Evolutionary conservation across 2,113 vertebrate species (phyloP).

Genomic region (Verasper variegatus): DNA sequence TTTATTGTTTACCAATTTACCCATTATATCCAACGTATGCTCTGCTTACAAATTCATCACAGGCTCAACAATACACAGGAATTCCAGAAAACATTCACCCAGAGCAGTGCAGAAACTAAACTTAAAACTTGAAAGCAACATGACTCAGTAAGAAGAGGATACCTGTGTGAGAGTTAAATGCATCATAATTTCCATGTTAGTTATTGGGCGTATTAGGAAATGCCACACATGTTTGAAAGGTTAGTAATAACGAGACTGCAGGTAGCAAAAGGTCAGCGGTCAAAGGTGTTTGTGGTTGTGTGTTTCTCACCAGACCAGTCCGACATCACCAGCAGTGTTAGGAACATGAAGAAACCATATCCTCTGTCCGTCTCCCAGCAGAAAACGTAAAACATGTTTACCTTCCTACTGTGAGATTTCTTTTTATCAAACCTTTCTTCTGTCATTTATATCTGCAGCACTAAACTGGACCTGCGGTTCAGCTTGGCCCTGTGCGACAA

Average conservation of each 20-base stretch:
- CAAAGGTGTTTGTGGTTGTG: too few relatives aligned
- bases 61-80: slow-evolving; percentile 4
- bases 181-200: neutral
- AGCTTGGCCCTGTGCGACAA: slow-evolving; percentile 93
- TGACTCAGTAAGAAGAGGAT: neutral
- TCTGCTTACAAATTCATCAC: neutral
- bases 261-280: neutral
- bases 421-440: neutral
- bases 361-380: too few relatives aligned
- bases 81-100: neutral
- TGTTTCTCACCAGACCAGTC: slow-evolving; percentile 17
- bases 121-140: neutral
- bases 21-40: neutral
- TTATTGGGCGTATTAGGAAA: slow-evolving; percentile 11
- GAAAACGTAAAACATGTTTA: neutral
- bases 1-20: too few relatives aligned
- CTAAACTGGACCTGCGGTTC: slow-evolving; percentile 92
- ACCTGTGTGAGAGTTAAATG: neutral
- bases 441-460: slow-evolving; percentile 75
- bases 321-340: neutral
- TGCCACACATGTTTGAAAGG: neutral
- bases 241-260: neutral
- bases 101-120: neutral
- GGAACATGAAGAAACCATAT: neutral
- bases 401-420: neutral